Evolutionary conservation across 2,113 vertebrate species (phyloP), one percentile per base, ranked within the genome.

Genomic region (Bubo scandiacus): DNA sequence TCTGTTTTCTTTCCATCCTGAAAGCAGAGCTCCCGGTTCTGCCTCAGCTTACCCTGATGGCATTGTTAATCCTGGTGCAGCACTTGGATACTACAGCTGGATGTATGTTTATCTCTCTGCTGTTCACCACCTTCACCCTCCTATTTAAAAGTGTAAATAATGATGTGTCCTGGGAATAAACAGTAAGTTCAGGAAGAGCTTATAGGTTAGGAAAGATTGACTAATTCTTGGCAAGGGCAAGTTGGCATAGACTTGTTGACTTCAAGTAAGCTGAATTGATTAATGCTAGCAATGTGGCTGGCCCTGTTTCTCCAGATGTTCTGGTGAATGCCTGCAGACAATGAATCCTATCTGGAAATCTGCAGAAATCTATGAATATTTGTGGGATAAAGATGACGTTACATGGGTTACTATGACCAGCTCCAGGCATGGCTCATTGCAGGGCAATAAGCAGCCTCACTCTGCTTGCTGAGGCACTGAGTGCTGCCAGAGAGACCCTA

Each of bases 241-340:
- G 43, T 29, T 95, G 81, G 86, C 89, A 81, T 55, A 43, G 78
- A 49, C 3, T 0, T 7, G 34, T n/a, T 90, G 84, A 59, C 81
- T 95, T 90, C 84, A 72, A 87, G 74, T 73, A 54, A 88, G 70
- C 19, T 67, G 58, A 34, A 58, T 4, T 84, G 91, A 92, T 91
- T 84, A 65, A 93, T 36, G 30, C 61, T 34, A 82, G 66, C 43
- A 61, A 89, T 55, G 82, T 43, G 78, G 62, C 49, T 96, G 74
- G 81, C 87, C 73, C 84, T 82, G 81, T 84, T 93, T 32, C 84
- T 96, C 78, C 95, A 95, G 84, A 87, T 90, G 85, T 83, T 86
- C 85, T 83, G 75, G 18, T 36, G 43, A 67, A 78, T 47, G 71
- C 75, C 81, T 90, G 80, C 18, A 73, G 88, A 83, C 90, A 94